Conservation (phyloP, 2,888 invertebrate species). For the Rotaria magnacalcarata region DNA sequence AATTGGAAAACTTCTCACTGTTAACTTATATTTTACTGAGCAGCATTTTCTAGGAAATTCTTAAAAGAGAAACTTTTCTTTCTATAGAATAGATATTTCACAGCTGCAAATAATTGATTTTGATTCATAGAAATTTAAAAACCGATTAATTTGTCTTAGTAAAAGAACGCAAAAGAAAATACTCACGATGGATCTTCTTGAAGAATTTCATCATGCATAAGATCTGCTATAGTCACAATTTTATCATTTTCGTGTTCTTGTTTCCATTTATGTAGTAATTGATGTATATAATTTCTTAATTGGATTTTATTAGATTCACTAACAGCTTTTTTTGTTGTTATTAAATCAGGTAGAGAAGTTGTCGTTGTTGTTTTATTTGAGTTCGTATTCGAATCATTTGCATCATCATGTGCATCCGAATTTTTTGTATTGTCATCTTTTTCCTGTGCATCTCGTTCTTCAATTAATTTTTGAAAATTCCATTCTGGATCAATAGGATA, state of each 20-base stretch:
- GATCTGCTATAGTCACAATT: not conserved
- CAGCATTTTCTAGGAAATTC: too few species aligned
- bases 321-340: not conserved
- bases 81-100: not conserved
- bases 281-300: constrained; percentile 19
- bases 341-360: not conserved
- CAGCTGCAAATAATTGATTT: not conserved
- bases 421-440: not conserved
- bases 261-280: not conserved
- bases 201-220: not conserved
- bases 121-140: not conserved
- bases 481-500: not conserved
- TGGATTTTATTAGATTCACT: not conserved
- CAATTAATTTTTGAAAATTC: not conserved
- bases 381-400: not conserved
- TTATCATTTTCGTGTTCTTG: not conserved
- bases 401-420: not conserved
- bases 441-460: not conserved
- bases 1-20: too few species aligned
- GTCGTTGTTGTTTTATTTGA: not conserved
- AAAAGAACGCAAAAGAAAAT: not conserved
- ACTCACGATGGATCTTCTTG: not conserved
- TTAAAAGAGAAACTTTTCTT: too few species aligned
- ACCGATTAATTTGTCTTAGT: not conserved
- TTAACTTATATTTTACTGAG: too few species aligned